Conservation (phyloP, 2,797 vertebrate species). For the Chelon auratus region DNA sequence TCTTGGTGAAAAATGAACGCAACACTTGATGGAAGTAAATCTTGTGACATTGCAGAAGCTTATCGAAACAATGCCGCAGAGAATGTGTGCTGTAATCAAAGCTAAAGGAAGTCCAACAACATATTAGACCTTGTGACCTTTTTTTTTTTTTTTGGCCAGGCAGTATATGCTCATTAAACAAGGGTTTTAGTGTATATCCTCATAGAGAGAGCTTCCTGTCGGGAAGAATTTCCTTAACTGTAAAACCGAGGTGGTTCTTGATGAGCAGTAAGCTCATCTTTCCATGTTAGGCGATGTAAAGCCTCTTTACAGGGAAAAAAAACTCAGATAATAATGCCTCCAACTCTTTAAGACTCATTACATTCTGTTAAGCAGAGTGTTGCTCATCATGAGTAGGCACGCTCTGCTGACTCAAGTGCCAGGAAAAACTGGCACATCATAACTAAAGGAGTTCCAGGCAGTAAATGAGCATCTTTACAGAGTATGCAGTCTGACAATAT, state of each 20-base stretch:
- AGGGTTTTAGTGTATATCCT: not conserved
- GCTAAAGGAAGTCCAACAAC: no score
- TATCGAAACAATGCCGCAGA: no score
- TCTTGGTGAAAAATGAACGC: no score
- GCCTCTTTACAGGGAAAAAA: slow-evolving; percentile 3
- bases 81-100: no score
- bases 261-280: slow-evolving; percentile 1
- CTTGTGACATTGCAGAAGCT: no score
- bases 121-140: no score
- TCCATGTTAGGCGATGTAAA: not conserved
- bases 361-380: slow-evolving; percentile 23
- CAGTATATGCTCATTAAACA: no score
- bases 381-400: slow-evolving; percentile 42
- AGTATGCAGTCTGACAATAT: slow-evolving; percentile 8
- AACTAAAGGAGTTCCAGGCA: slow-evolving; percentile 12
- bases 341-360: slow-evolving; percentile 18
- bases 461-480: slow-evolving; percentile 13
- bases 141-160: no score
- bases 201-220: not conserved
- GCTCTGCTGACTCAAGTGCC: slow-evolving; percentile 18
- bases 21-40: no score
- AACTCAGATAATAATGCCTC: slow-evolving; percentile 12
- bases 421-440: slow-evolving; percentile 30
- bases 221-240: not conserved
- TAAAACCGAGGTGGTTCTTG: not conserved